Conservation (phyloP, 2,888 invertebrate species). For the Agapetus fuscipes region DNA sequence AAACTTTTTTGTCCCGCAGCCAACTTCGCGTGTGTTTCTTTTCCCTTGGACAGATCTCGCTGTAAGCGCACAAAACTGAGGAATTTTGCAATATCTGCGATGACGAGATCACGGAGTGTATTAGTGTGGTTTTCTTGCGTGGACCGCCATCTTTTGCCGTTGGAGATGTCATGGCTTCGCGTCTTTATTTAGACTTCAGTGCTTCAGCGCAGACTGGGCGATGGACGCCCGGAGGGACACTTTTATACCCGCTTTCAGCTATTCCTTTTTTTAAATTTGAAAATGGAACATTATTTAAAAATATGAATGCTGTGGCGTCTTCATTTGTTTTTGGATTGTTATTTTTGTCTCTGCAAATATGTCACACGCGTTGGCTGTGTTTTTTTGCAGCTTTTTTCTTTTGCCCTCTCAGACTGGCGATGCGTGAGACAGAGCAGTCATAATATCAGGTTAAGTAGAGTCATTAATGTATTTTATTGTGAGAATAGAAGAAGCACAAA, state of each 20-base stretch:
- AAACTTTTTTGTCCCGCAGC: slow-evolving; percentile 11
- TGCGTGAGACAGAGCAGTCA: background rate
- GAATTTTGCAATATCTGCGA: background rate
- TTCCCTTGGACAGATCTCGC: background rate
- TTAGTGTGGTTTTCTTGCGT: too few species aligned
- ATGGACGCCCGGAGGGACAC: background rate
- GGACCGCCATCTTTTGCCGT: slow-evolving; percentile 1
- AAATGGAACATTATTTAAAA: slow-evolving; percentile 9
- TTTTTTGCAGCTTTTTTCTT: background rate
- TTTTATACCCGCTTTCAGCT: slow-evolving; percentile 11
- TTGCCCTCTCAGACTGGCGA: background rate
- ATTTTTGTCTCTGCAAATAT: background rate
- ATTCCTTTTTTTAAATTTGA: background rate
- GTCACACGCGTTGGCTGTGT: too few species aligned
- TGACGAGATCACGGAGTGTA: background rate
- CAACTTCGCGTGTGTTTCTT: slow-evolving; percentile 14
- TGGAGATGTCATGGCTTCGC: slow-evolving; percentile 1
- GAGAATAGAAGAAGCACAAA: too few species aligned
- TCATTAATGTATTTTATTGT: too few species aligned
- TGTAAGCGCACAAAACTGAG: background rate
- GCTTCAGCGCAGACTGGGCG: slow-evolving; percentile 13
- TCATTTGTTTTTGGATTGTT: background rate
- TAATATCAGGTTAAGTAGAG: background rate
- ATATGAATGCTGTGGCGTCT: background rate
- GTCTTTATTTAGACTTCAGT: slow-evolving; percentile 17